These are phyloP conservation scores for Phataginus tricuspis DNA, from an alignment of 2,797 vertebrate genomes.

Conservation along the genomic window DNA sequence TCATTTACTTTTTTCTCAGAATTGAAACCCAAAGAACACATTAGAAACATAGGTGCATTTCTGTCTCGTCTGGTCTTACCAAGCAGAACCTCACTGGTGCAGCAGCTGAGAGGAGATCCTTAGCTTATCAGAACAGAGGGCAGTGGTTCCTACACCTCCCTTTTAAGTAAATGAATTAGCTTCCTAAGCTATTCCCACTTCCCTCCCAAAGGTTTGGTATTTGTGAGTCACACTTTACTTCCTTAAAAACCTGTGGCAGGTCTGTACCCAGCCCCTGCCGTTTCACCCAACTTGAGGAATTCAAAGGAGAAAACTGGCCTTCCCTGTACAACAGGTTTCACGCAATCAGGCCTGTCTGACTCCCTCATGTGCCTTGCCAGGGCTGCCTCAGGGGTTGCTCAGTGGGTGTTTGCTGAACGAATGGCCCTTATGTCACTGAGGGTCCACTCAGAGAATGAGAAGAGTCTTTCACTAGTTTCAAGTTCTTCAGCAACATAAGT, in stretches of 20 bases:
- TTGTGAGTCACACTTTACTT: slow-evolving; percentile 77
- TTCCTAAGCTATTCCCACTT: slow-evolving; percentile 78
- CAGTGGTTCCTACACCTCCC: slow-evolving; percentile 56
- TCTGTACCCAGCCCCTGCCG: background rate
- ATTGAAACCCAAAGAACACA: slow-evolving; percentile 79
- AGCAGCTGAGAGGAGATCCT: slow-evolving; percentile 72
- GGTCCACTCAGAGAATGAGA: slow-evolving; percentile 58
- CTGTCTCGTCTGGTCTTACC: slow-evolving; percentile 70
- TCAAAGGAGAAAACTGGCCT: background rate
- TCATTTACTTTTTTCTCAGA: slow-evolving; percentile 81
- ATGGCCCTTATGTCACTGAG: slow-evolving; percentile 36
- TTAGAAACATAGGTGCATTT: slow-evolving; percentile 69
- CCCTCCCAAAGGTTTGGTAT: slow-evolving; percentile 3
- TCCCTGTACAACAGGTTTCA: background rate
- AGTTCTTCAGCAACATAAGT: slow-evolving; percentile 22
- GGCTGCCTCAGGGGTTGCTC: background rate
- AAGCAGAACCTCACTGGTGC: slow-evolving; percentile 73
- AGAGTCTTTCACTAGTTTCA: slow-evolving; percentile 4
- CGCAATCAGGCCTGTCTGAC: background rate
- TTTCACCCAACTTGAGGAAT: background rate
- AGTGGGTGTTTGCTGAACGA: background rate
- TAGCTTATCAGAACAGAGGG: slow-evolving; percentile 65
- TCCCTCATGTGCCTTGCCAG: background rate
- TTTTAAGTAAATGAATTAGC: slow-evolving; percentile 85
- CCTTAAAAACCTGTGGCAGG: slow-evolving; percentile 71